These are phyloP conservation scores for Drosophila navojoa DNA, from an alignment of 1,140 invertebrate species.

Conservation along the genomic window DNA sequence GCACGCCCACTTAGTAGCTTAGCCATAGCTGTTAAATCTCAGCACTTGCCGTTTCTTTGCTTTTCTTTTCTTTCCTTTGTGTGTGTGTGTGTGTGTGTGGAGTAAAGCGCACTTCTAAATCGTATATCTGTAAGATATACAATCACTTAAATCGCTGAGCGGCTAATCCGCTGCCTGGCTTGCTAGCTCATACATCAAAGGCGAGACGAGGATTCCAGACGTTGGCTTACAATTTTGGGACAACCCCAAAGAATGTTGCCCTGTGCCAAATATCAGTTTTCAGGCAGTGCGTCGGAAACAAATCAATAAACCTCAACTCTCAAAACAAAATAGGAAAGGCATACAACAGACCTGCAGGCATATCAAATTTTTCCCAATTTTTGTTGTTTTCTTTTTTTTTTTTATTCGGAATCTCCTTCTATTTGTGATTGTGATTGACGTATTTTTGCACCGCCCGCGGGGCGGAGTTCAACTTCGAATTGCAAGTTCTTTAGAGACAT, in stretches of 20 bases:
- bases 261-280: slow-evolving; percentile 79
- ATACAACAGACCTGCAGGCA: slow-evolving; percentile 61
- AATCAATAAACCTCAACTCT: slow-evolving; percentile 75
- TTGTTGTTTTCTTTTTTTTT: slow-evolving; percentile 20
- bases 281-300: slow-evolving; percentile 56
- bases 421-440: slow-evolving; percentile 74
- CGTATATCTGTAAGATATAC: slow-evolving; percentile 79
- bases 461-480: slow-evolving; percentile 52
- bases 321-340: slow-evolving; percentile 14
- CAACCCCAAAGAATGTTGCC: slow-evolving; percentile 37
- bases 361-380: slow-evolving; percentile 68
- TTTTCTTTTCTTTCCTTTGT: slow-evolving; percentile 5
- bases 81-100: not conserved
- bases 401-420: slow-evolving; percentile 11
- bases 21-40: slow-evolving; percentile 74
- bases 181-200: slow-evolving; percentile 48
- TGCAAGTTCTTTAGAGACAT: slow-evolving; percentile 59
- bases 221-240: slow-evolving; percentile 8
- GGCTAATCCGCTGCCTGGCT: slow-evolving; percentile 68
- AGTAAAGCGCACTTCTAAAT: slow-evolving; percentile 41
- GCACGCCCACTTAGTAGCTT: slow-evolving; percentile 51
- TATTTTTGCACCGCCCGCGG: slow-evolving; percentile 54
- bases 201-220: slow-evolving; percentile 4
- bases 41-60: slow-evolving; percentile 55
- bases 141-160: slow-evolving; percentile 81